A percentile compares a stretch with the other conserved stretches of the same genome.
These are phyloP conservation scores for Alexandromys fortis DNA, from an alignment of 2,113 vertebrate species.

Conservation along the genomic window DNA sequence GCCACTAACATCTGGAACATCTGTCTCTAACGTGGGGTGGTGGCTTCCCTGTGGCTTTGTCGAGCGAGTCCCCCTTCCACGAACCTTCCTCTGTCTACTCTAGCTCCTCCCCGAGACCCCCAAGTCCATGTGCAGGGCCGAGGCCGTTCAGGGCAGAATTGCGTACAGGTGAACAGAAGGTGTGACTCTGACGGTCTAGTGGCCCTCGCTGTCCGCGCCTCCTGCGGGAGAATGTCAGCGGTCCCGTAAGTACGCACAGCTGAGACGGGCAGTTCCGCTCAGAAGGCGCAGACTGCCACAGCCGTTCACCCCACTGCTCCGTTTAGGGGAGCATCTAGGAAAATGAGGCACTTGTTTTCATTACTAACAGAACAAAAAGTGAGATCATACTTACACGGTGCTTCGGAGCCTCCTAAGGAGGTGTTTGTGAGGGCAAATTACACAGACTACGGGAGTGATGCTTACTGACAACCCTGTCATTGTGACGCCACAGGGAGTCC, in stretches of 20 bases:
- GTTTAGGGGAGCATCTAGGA: not conserved
- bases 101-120: no score
- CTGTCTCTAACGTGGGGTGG: not conserved
- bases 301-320: not conserved
- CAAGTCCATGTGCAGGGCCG: not conserved
- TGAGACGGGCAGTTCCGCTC: no score
- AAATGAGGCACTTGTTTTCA: not conserved
- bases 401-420: not conserved
- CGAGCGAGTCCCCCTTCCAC: not conserved
- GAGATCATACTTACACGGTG: not conserved
- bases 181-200: no score
- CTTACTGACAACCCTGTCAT: not conserved
- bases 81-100: not conserved
- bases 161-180: not conserved
- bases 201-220: not conserved
- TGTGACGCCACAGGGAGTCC: not conserved
- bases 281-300: no score
- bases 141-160: not conserved
- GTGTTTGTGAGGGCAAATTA: slow-evolving; percentile 35
- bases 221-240: not conserved
- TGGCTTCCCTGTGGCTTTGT: no score
- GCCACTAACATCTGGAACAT: not conserved
- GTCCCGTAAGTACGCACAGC: not conserved
- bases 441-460: not conserved
- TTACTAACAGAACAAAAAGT: not conserved